Base-by-base conservation (phyloP, 2,113 vertebrate species). In the Pyxicephalus adspersus region DNA sequence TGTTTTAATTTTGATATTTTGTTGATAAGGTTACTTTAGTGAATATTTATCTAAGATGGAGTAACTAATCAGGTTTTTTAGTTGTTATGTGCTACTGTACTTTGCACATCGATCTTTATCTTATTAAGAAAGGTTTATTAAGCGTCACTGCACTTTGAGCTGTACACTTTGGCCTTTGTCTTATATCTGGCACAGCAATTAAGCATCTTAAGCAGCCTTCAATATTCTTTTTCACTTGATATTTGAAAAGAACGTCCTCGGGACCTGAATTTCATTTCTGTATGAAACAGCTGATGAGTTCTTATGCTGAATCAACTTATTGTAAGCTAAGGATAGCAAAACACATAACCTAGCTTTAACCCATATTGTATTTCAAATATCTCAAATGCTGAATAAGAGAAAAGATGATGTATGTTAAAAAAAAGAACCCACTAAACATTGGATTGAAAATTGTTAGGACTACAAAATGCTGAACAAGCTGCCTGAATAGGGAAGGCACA, bases 211-310 rank as follows among this genome's bases (percentile, higher is more conserved):
- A 26, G 15, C 45, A 51, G 17, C n/a, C 38, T 67, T 67, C 20
- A 45, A 3, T 22, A 5, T 45, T 45, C 38, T 45, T 25, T 86
- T 85, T 45, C 38, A 45, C 8, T 84, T 83, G 83, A 83, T 87
- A 81, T 64, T n/a, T 61, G 9, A 77, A 83, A 77, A 83, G 87
- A 87, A 83, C 54, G 23, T 76, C 83, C 70, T 76, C 29, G 31
- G 7, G 65, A 61, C 83, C 78, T 83, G 83, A 72, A 85, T 75
- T 84, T 84, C 83, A 38, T 85, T 83, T 83, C 78, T 83, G 83
- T 66, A 83, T 83, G 84, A 84, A 84, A 3, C 81, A 88, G 73
- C 84, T 87, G 83, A 80, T 85, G 78, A 64, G 81, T 88, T 86
- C 60, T 13, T 76, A 31, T 58, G 68, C 19, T 2, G 19, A 76